Evolutionary conservation across 1,140 invertebrate genomes (phyloP).

Genomic region (Drosophila paulistorum): DNA sequence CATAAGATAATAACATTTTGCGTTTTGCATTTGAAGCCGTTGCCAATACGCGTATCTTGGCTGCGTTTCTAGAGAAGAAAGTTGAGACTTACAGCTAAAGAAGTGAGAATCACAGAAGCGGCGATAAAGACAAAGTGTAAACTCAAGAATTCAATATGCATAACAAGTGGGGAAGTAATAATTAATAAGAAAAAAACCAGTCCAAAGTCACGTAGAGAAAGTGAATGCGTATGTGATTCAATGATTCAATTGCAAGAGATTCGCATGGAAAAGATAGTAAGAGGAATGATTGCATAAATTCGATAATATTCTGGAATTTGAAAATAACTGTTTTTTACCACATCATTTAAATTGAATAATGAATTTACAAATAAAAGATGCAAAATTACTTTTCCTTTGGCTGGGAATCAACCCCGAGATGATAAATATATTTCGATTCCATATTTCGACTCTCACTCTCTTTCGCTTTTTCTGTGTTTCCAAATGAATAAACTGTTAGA

Average conservation of each 20-base stretch:
- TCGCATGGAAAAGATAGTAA: background rate
- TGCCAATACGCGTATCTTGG: too few species aligned
- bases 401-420: slow-evolving; percentile 41
- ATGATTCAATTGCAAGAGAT: background rate
- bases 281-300: background rate
- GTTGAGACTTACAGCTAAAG: too few species aligned
- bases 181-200: background rate
- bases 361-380: slow-evolving; percentile 21
- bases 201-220: slow-evolving; percentile 1
- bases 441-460: slow-evolving; percentile 18
- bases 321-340: slow-evolving; percentile 12
- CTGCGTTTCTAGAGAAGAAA: too few species aligned
- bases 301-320: background rate
- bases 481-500: slow-evolving; percentile 81
- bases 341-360: slow-evolving; percentile 33
- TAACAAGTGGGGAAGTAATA: background rate
- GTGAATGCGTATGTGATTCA: background rate
- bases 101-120: background rate
- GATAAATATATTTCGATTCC: slow-evolving; percentile 33
- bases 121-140: background rate
- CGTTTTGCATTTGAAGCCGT: too few species aligned
- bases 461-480: slow-evolving; percentile 29
- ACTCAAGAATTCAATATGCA: background rate
- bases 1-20: too few species aligned
- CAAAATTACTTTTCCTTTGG: slow-evolving; percentile 1